Percentiles rank a stretch among this genome's conserved stretches.
These are phyloP conservation scores for Chironomus striatipennis DNA, from an alignment of 1,140 invertebrate genomes.

Conservation along the genomic window DNA sequence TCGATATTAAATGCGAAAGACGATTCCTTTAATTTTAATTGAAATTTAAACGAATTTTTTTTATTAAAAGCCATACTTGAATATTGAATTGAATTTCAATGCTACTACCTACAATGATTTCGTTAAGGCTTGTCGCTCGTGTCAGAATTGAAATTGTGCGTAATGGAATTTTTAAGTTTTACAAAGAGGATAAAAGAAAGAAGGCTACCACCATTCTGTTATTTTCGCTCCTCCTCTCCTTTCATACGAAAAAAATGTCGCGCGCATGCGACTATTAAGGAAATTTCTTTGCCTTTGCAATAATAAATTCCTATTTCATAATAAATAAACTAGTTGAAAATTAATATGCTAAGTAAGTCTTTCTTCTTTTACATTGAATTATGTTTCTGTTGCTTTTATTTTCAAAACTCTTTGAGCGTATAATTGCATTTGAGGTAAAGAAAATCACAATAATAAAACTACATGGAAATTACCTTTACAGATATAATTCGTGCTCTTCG, in stretches of 20 bases:
- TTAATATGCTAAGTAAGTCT: slow-evolving; percentile 8
- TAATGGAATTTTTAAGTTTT: not conserved
- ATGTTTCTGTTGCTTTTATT: not conserved
- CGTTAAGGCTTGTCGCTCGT: not conserved
- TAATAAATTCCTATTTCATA: not conserved
- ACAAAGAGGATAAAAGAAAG: not conserved
- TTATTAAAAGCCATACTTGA: too few relatives aligned
- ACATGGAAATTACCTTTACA: not conserved
- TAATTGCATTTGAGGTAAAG: slow-evolving; percentile 15
- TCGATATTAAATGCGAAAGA: not conserved
- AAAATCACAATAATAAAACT: not conserved
- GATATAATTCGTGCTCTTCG: slow-evolving; percentile 5
- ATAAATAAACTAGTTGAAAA: not conserved
- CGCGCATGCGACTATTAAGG: not conserved
- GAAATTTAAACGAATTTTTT: not conserved
- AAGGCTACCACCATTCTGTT: not conserved
- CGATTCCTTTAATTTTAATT: not conserved
- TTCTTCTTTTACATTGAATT: not conserved
- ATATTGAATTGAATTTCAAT: slow-evolving; percentile 2
- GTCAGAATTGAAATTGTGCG: slow-evolving; percentile 12
- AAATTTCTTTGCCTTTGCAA: not conserved
- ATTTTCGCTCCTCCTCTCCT: not conserved
- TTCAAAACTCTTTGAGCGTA: slow-evolving; percentile 19
- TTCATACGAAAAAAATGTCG: not conserved
- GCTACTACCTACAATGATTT: not conserved